These are phyloP conservation scores for Amblyraja radiata DNA, from an alignment of 2,797 vertebrate species.

Conservation along the genomic window DNA sequence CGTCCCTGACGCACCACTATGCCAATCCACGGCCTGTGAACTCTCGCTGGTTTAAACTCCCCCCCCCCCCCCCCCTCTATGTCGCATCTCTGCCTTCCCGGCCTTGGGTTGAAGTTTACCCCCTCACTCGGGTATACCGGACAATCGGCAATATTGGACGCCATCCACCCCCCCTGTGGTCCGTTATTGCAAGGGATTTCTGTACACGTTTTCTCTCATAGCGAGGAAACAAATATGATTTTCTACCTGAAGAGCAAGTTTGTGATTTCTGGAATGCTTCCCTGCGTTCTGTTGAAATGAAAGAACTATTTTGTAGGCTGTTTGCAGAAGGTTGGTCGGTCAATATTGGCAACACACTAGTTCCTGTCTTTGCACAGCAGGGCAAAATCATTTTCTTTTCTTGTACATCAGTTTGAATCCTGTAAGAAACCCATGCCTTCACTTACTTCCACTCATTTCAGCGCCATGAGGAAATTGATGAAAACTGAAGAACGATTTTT, in stretches of 20 bases:
- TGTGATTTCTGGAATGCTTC: neutral
- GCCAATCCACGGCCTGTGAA: no score
- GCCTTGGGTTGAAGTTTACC: no score
- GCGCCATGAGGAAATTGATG: neutral
- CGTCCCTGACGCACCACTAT: no score
- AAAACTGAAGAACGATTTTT: neutral
- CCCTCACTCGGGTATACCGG: no score
- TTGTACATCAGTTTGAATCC: neutral
- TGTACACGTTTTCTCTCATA: neutral
- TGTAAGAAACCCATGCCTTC: neutral
- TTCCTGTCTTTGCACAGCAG: neutral
- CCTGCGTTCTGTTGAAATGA: neutral
- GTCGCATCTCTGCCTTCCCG: no score
- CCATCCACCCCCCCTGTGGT: no score
- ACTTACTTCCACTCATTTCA: neutral
- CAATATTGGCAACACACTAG: neutral
- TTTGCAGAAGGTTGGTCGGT: neutral
- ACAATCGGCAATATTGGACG: neutral
- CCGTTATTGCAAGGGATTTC: no score
- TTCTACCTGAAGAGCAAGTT: neutral
- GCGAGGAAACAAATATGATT: constrained; percentile 15
- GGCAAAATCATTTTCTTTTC: neutral
- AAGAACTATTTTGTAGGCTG: neutral
- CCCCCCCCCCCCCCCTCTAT: no score
- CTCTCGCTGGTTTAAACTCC: no score